Evolutionary conservation across 2,888 invertebrate species (phyloP), one percentile per base, ranked within the genome.

Genomic region (Leptopilina drosophilae): DNA sequence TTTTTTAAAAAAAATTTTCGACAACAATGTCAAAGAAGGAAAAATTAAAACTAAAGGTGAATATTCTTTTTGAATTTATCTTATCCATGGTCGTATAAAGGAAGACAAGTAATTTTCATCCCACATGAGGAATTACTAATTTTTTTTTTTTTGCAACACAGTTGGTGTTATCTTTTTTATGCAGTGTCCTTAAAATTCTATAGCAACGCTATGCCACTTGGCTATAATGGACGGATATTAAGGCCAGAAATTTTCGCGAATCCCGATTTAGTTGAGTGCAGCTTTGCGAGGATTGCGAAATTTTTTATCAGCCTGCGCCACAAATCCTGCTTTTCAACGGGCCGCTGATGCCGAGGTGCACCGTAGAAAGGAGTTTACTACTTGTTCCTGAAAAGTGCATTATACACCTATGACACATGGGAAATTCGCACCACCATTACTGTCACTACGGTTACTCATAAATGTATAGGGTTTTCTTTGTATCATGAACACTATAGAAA

Each of bases 311-410:
- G 73, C 26, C 26, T 56, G n/a, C 2, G 56, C 56, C 73, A 73
- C 73, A 73, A 73, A 56, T 73, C 73, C 73, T 73, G 56, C 73
- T 73, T 77, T 67, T 64, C 9, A 78, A 62, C 56, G 42, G 49
- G 56, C 75, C 76, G 64, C 59, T 77, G 78, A 77, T 78, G 69
- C 78, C 15, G 75, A 46, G 26, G 77, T 64, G 81, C 65, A 76
- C 64, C 42, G 69, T 77, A 82, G 81, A 80, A 84, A 82, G 81
- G 82, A 84, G 78, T 81, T 67, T 62, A 77, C 79, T 49, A 77
- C 77, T 83, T 82, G 77, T 82, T 81, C 56, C 79, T 84, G 67
- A 81, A 84, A 82, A 82, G 81, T 84, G 81, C 81, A 82, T 78
- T 78, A 56, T 53, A 75, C 67, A 46, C 56, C 77, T 77, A 80